Evolutionary conservation across 2,797 vertebrate genomes (phyloP), one percentile per base, ranked within the genome.

Genomic region (Gephyroberyx darwinii): DNA sequence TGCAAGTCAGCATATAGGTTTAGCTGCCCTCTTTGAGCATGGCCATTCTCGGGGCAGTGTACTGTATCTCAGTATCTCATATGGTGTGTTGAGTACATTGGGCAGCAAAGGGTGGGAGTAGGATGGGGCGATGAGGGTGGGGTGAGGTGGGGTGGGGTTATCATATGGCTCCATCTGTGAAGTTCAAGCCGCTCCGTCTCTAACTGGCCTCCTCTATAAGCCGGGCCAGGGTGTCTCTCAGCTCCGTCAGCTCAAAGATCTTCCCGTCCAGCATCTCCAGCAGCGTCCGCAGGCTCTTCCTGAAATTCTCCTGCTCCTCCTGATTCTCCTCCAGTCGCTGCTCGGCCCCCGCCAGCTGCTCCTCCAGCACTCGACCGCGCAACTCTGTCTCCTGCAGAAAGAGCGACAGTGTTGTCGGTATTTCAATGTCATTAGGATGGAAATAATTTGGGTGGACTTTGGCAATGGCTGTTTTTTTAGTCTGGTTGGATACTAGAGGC

Each of bases 191-290:
- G 78, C 82, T 76, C 71, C 69, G 60, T 89, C 90, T 96, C 95
- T 98, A 99, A 93, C 96, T 98, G 93, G 96, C 96, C 88, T 98
- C 96, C 90, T 98, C 96, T 93, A 96, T 96, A 88, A 99, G 93
- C 86, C 98, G 98, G 91, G 96, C 96, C 93, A 99, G 92, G 83
- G 95, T 99, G 94, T 99, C 96, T 90, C 97, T 94, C 90, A 99
- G 95, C 92, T 98, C 98, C 52, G 97, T 96, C 92, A 99, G 94
- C 95, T 99, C 97, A 91, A 99, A 99, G 94, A 99, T 99, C 94
- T 99, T 99, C 79, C 96, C 97, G 55, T 99, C 97, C 92, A 99
- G 94, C 87, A 99, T 94, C 94, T 99, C 97, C 95, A 99, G 95
- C 93, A 99, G 94, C 56, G 96, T 97, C 94, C 97, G 96, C 93